Conservation (phyloP, 2,797 vertebrate species). For the Hydrocynus forskahlii region DNA sequence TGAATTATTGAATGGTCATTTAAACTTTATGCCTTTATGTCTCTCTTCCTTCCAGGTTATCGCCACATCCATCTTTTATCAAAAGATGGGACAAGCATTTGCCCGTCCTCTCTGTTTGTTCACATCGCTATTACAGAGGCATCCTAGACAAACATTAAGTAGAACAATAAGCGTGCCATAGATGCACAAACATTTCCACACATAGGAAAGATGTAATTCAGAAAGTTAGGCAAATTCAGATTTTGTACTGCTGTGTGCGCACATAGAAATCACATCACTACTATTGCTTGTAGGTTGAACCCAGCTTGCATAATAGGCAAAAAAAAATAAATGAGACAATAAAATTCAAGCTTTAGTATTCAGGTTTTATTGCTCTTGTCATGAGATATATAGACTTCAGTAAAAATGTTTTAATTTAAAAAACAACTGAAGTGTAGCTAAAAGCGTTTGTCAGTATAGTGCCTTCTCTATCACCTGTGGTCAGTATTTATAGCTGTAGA, state of each 20-base stretch:
- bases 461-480: not conserved
- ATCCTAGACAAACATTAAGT: not conserved
- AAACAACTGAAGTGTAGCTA: not conserved
- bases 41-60: slow-evolving; percentile 76
- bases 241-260: not conserved
- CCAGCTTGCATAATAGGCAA: not conserved
- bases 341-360: not conserved
- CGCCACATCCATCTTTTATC: slow-evolving; percentile 89
- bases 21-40: not conserved
- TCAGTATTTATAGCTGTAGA: not conserved
- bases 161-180: not conserved
- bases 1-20: not conserved
- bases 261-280: not conserved
- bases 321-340: not conserved
- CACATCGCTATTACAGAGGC: slow-evolving; percentile 79
- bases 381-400: not conserved
- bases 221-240: not conserved
- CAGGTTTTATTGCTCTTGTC: not conserved
- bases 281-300: not conserved
- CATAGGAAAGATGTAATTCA: not conserved
- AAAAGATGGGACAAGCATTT: slow-evolving; percentile 87
- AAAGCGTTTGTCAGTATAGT: not conserved
- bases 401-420: not conserved
- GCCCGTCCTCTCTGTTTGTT: slow-evolving; percentile 89
- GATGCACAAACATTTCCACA: not conserved